Evolutionary conservation across 2,797 vertebrate species (phyloP).

Genomic region (Alca torda): DNA sequence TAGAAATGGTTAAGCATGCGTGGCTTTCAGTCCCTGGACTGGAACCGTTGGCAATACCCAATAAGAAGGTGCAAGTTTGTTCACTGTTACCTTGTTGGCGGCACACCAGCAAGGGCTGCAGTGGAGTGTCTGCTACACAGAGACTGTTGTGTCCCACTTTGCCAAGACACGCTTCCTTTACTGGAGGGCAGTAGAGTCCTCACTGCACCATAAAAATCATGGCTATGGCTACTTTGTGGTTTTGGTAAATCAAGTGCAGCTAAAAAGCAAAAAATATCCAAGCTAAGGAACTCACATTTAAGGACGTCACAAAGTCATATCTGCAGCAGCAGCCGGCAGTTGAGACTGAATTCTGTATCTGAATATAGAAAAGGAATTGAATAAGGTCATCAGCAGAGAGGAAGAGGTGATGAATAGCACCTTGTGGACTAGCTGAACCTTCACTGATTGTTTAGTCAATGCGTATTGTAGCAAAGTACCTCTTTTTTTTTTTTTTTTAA

Average conservation of each 20-base stretch:
- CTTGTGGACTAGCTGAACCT: background rate
- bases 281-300: background rate
- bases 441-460: background rate
- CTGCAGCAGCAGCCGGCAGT: background rate
- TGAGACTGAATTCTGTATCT: background rate
- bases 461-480: background rate
- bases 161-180: fast-evolving
- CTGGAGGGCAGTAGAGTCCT: background rate
- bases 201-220: background rate
- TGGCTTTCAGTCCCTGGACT: background rate
- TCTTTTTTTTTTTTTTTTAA: background rate
- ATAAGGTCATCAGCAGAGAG: background rate
- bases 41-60: background rate
- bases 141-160: background rate
- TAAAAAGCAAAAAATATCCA: background rate
- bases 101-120: background rate
- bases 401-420: background rate
- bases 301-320: background rate
- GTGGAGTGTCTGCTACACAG: background rate
- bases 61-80: background rate
- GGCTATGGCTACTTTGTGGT: background rate
- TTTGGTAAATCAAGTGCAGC: background rate
- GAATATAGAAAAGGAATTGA: background rate
- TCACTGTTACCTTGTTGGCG: background rate
- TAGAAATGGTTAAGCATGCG: background rate